Evolutionary conservation across 2,888 invertebrate species (phyloP).

Genomic region (Podabrus alpinus): DNA sequence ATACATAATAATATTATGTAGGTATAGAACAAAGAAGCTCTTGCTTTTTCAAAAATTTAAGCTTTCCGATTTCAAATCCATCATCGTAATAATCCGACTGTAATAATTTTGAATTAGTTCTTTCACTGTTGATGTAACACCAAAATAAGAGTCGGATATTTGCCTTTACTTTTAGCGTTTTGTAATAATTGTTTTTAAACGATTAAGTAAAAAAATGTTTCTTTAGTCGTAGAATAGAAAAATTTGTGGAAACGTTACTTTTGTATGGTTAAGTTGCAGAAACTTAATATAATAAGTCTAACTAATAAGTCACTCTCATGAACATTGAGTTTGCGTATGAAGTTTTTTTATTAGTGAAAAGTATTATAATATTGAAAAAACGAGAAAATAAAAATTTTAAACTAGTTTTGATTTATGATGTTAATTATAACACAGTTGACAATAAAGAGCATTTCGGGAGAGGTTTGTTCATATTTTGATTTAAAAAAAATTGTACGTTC

Average conservation of each 20-base stretch:
- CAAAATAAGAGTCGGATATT: conserved; percentile 46
- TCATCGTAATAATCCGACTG: conserved; percentile 10
- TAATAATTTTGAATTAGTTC: conserved; percentile 23
- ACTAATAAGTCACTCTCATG: conserved; percentile 51
- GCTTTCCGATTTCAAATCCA: neutral
- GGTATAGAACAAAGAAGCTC: too few species aligned
- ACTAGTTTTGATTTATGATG: conserved; percentile 57
- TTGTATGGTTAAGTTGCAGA: conserved; percentile 53
- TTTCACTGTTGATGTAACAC: conserved; percentile 41
- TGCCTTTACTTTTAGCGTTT: conserved; percentile 22
- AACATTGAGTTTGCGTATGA: conserved; percentile 54
- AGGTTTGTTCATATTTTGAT: conserved; percentile 37
- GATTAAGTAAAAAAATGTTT: conserved; percentile 1
- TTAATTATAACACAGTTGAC: conserved; percentile 56
- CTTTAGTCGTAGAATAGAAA: neutral
- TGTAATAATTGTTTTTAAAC: neutral
- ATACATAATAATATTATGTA: too few species aligned
- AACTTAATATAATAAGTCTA: conserved; percentile 52
- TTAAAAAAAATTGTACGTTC: neutral
- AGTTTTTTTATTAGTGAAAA: conserved; percentile 58
- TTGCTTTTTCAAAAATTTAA: neutral
- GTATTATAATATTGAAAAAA: conserved; percentile 56
- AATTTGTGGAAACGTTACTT: conserved; percentile 51
- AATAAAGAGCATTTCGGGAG: conserved; percentile 57
- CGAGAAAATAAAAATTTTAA: conserved; percentile 57